Evolutionary conservation across 2,113 vertebrate species (phyloP).

Genomic region (Donacobius atricapilla): DNA sequence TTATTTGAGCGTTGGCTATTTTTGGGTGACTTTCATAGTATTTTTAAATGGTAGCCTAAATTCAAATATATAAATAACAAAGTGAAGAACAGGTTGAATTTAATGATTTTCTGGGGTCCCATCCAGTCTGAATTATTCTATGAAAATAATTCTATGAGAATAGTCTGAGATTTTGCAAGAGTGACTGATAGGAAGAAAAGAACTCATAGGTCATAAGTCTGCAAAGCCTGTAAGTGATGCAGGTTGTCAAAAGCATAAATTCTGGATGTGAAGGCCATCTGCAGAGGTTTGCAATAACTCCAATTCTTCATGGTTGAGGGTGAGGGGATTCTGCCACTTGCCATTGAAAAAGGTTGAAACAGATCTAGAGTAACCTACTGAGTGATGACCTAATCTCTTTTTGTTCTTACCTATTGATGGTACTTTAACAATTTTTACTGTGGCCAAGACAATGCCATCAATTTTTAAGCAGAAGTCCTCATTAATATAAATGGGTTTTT

Average conservation of each 20-base stretch:
- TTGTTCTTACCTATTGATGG: background rate
- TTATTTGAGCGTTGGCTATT: background rate
- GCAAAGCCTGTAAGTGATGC: background rate
- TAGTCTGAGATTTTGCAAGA: background rate
- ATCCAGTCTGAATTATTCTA: background rate
- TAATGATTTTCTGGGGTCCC: background rate
- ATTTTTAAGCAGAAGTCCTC: slow-evolving; percentile 19
- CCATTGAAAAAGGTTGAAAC: background rate
- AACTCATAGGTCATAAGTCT: background rate
- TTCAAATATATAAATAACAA: background rate
- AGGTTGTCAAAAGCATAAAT: background rate
- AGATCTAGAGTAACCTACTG: background rate
- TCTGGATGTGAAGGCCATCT: background rate
- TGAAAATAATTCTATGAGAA: too few species aligned
- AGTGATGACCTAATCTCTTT: slow-evolving; percentile 14
- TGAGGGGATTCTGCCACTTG: background rate
- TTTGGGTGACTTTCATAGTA: background rate
- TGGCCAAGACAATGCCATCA: slow-evolving; percentile 1
- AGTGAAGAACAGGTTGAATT: background rate
- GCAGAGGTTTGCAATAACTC: background rate
- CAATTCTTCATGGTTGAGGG: background rate
- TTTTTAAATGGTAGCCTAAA: background rate
- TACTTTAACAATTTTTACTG: background rate
- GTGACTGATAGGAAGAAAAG: background rate
- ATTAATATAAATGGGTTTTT: background rate